Evolutionary conservation across 1,140 invertebrate species (phyloP), one percentile per base, ranked within the genome.

Genomic region (Holotrichia oblita): DNA sequence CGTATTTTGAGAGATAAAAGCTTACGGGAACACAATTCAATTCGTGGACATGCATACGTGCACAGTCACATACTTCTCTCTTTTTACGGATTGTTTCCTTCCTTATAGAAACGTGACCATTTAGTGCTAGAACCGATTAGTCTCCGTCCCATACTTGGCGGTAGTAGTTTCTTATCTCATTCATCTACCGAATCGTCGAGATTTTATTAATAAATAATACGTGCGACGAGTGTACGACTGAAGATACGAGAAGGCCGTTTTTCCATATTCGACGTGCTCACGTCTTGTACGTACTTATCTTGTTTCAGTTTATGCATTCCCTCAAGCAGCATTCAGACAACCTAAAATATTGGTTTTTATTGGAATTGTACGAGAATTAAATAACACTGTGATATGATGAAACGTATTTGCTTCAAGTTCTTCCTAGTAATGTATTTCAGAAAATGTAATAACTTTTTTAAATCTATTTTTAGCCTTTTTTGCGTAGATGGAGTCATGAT

Each of bases 201-300:
- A 69, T 69, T 69, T 69, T 22, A 17, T 69, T 69, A 69, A 69
- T 69, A 69, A 69, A 69, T 69, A 69, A 14, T 34, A 34, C 22
- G 61, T 22, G 22, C 22, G 61, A 69, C 6, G 27, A 14, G 22
- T 22, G 27, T 69, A 27, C 14, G 27, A 22, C 3, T 22, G 27
- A 24, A 69, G 61, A 8, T 69, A 69, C 22, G 27, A 69, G 17
- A 69, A 69, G 22, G 61, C 27, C 22, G 20, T 27, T 69, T 69
- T 27, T 22, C 27, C 61, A 69, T 69, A 10, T 69, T 24, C 7
- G 61, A 69, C 61, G 22, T 69, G 22, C 6, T 69, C 22, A 69
- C 61, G 22, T 69, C 61, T 69, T 4, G 61, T 22, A 69, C 27
- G 27, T 34, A 34, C 22, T 69, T 69, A 69, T 69, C 61, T 69